These are phyloP conservation scores for Tapera naevia DNA, from an alignment of 2,797 vertebrate genomes.

Conservation along the genomic window DNA sequence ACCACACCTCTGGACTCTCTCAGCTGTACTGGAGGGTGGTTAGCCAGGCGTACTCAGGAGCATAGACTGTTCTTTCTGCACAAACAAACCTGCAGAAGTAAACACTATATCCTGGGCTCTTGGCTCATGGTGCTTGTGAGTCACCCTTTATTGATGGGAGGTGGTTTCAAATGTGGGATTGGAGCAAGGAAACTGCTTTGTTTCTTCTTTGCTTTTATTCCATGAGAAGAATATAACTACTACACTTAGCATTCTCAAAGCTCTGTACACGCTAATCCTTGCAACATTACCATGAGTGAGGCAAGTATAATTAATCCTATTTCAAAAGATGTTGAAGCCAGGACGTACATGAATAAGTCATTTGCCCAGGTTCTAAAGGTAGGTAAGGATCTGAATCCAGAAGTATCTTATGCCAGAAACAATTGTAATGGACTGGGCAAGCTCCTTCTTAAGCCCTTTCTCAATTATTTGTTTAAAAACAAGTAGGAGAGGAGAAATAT, in stretches of 20 bases:
- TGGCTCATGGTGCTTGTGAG: background rate
- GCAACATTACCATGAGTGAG: background rate
- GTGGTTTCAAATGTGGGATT: background rate
- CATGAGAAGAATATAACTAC: background rate
- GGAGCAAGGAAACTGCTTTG: conserved; percentile 33
- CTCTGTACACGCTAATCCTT: background rate
- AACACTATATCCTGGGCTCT: background rate
- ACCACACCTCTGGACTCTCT: background rate
- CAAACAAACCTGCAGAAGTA: background rate
- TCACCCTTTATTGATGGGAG: conserved; percentile 17
- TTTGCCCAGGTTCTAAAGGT: background rate
- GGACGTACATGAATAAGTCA: background rate
- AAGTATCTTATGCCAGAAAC: background rate
- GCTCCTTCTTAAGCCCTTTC: background rate
- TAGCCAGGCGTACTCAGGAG: background rate
- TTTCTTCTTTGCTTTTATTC: conserved; percentile 22
- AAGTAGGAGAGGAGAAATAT: background rate
- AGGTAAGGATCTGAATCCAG: background rate
- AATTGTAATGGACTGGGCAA: background rate
- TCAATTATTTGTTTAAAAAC: background rate
- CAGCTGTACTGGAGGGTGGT: background rate
- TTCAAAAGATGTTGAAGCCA: conserved; percentile 13
- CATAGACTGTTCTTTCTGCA: background rate
- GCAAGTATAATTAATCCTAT: background rate
- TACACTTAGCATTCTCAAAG: background rate